These are phyloP conservation scores for Drosophila lutescens DNA, from an alignment of 2,888 invertebrate species.

Conservation along the genomic window DNA sequence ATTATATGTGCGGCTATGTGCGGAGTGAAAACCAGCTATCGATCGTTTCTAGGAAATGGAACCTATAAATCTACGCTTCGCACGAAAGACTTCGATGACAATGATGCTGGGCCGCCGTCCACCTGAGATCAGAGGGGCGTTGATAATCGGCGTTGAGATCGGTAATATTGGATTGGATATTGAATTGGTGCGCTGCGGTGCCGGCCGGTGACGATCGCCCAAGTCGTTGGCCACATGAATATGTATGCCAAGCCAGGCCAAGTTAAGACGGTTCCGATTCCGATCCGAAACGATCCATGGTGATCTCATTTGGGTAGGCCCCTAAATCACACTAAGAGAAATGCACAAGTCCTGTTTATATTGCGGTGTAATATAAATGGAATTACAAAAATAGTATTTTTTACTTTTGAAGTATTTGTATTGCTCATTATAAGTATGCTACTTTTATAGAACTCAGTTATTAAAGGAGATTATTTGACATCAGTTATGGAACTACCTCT, in stretches of 20 bases:
- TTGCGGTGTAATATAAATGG: background rate
- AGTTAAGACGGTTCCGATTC: conserved; percentile 23
- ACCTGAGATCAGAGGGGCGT: conserved; percentile 32
- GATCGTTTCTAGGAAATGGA: conserved; percentile 68
- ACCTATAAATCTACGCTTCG: conserved; percentile 53
- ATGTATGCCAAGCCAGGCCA: conserved; percentile 40
- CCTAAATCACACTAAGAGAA: conserved; percentile 15
- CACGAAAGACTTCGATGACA: conserved; percentile 40
- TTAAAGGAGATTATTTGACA: too few species aligned
- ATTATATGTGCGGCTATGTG: background rate
- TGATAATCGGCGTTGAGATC: conserved; percentile 18
- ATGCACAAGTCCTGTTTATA: background rate
- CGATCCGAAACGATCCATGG: background rate
- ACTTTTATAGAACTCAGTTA: background rate
- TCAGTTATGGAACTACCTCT: too few species aligned
- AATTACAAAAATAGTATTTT: background rate
- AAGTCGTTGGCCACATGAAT: conserved; percentile 51
- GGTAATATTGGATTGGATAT: conserved; percentile 6
- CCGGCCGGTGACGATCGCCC: conserved; percentile 49
- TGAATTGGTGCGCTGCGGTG: conserved; percentile 8
- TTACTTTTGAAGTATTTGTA: too few species aligned
- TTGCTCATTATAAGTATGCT: background rate
- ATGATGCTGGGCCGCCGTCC: conserved; percentile 21
- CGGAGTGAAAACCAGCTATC: conserved; percentile 38
- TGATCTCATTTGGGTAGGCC: conserved; percentile 34